Conservation (phyloP, 2,113 vertebrate species). For the Opisthocomus hoazin region DNA sequence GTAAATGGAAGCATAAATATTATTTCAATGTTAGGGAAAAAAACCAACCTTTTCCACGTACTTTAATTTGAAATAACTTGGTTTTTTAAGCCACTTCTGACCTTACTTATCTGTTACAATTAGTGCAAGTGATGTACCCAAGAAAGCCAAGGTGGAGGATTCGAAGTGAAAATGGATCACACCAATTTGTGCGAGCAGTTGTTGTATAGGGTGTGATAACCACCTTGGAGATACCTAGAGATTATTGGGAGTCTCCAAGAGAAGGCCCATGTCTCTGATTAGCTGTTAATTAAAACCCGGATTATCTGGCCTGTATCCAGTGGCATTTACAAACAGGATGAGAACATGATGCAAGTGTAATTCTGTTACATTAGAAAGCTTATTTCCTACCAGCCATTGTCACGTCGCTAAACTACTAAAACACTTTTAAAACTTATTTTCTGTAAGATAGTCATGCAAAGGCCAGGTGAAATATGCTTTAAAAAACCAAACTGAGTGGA, state of each 20-base stretch:
- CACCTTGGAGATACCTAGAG: neutral
- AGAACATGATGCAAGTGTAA: neutral
- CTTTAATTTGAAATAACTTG: neutral
- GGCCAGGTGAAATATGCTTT: neutral
- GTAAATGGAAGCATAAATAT: neutral
- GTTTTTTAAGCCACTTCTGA: neutral
- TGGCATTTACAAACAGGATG: neutral
- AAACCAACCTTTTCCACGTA: neutral
- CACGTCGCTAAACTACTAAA: neutral
- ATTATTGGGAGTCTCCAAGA: neutral
- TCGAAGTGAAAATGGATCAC: neutral
- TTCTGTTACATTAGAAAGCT: neutral
- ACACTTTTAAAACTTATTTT: neutral
- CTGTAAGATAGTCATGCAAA: neutral
- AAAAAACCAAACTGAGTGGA: neutral
- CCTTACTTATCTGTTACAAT: neutral
- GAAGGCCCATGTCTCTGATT: neutral
- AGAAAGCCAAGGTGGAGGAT: neutral
- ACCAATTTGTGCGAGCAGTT: neutral
- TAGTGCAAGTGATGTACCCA: neutral
- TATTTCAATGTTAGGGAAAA: neutral
- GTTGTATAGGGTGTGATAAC: neutral
- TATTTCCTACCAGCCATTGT: neutral
- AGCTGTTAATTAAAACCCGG: constrained; percentile 19
- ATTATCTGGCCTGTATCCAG: neutral